These are phyloP conservation scores for Actinemys pallida DNA, from an alignment of 2,113 vertebrate species.

Conservation along the genomic window DNA sequence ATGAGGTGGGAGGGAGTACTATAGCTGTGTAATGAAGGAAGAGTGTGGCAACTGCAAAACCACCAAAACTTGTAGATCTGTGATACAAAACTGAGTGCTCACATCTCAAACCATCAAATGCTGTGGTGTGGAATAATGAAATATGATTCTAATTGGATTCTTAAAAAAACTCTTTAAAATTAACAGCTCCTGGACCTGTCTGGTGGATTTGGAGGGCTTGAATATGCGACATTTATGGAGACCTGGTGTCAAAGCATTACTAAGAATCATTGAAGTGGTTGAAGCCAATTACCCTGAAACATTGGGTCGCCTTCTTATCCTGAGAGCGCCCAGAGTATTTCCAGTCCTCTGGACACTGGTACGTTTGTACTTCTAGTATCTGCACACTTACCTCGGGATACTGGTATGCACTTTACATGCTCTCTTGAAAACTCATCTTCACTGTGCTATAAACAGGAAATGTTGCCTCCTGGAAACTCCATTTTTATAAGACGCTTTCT, in stretches of 20 bases:
- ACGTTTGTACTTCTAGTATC: constrained; percentile 30
- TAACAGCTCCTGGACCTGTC: constrained; percentile 93
- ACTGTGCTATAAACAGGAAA: neutral
- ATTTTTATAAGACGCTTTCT: neutral
- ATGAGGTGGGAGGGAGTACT: neutral
- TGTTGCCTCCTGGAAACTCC: neutral
- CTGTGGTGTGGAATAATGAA: neutral
- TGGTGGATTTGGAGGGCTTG: constrained; percentile 95
- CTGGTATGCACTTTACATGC: rapidly evolving
- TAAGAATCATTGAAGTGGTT: constrained; percentile 96
- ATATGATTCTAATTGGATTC: neutral
- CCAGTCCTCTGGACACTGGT: constrained; percentile 97
- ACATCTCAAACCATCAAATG: rapidly evolving
- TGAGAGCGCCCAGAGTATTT: constrained; percentile 93
- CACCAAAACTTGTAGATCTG: neutral
- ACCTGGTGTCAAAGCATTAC: constrained; percentile 93
- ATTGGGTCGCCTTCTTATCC: constrained; percentile 91
- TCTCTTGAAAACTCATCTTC: neutral
- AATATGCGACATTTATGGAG: constrained; percentile 98
- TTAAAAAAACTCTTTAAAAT: neutral
- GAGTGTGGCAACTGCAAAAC: neutral
- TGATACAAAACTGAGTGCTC: neutral
- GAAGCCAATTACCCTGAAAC: constrained; percentile 98
- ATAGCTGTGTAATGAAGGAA: neutral
- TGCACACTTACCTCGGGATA: neutral